A percentile compares a stretch with the other conserved stretches of the same genome.
These are phyloP conservation scores for Rhinogobio ventralis DNA, from an alignment of 2,797 vertebrate genomes.

Conservation along the genomic window DNA sequence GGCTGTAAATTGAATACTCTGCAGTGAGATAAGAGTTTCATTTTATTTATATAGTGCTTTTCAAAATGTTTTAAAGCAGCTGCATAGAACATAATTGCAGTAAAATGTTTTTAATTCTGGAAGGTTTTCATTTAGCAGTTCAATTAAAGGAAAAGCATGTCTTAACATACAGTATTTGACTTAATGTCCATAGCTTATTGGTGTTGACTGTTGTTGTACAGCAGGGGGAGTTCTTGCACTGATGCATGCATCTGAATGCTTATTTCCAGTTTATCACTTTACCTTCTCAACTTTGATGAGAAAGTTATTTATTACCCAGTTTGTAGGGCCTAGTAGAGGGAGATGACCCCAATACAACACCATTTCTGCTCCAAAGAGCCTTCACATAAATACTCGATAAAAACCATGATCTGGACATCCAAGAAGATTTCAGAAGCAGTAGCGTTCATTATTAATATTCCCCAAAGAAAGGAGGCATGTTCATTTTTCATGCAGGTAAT, in stretches of 20 bases:
- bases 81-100: neutral
- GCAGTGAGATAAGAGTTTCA: neutral
- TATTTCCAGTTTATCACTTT: neutral
- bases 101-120: neutral
- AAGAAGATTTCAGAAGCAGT: neutral
- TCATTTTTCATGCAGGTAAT: constrained; percentile 18
- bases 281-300: neutral
- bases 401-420: neutral
- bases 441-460: constrained; percentile 15
- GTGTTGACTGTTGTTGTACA: constrained; percentile 8
- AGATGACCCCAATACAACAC: neutral
- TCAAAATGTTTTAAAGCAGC: neutral
- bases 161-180: neutral
- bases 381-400: neutral
- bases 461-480: constrained; percentile 5
- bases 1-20: neutral
- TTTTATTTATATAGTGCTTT: neutral
- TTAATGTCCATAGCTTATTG: neutral
- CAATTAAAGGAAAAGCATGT: neutral
- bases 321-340: neutral
- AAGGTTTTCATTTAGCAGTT: neutral
- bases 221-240: constrained; percentile 6
- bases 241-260: neutral
- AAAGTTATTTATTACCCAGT: neutral
- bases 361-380: neutral